A percentile compares a stretch with the other conserved stretches of the same genome.
These are phyloP conservation scores for Falco berigora DNA, from an alignment of 2,797 vertebrate species.

Conservation along the genomic window DNA sequence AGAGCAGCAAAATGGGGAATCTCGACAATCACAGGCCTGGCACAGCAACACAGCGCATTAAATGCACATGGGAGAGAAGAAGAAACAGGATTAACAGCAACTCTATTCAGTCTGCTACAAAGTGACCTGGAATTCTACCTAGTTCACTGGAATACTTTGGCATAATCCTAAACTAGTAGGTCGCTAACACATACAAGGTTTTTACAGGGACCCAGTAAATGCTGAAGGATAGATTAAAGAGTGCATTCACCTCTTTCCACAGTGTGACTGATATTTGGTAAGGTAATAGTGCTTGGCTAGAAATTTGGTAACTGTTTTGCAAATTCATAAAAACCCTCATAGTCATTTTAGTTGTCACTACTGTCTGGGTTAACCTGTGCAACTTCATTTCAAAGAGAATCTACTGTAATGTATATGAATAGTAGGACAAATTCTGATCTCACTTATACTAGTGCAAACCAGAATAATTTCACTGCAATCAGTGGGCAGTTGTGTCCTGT, in stretches of 20 bases:
- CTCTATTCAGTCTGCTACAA: conserved; percentile 73
- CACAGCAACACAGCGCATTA: conserved; percentile 59
- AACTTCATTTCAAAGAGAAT: conserved; percentile 68
- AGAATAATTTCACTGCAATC: conserved; percentile 42
- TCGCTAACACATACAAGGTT: background rate
- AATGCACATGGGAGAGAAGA: conserved; percentile 34
- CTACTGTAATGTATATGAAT: conserved; percentile 29
- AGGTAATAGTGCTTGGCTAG: background rate
- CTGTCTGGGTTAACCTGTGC: conserved; percentile 47
- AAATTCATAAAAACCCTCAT: background rate
- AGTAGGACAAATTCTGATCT: conserved; percentile 55
- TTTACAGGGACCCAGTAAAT: conserved; percentile 20
- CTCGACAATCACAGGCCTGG: conserved; percentile 97
- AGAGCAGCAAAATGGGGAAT: conserved; percentile 97
- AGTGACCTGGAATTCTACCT: conserved; percentile 77
- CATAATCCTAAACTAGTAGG: background rate
- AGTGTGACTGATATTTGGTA: conserved; percentile 4
- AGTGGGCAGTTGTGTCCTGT: background rate
- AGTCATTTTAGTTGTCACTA: conserved; percentile 33
- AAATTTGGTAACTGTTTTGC: background rate
- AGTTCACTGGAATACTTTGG: background rate
- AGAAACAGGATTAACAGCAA: conserved; percentile 42
- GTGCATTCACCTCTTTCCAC: conserved; percentile 59
- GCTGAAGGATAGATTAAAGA: conserved; percentile 1
- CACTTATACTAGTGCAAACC: conserved; percentile 24